A percentile compares a stretch with the other conserved stretches of the same genome.
Evolutionary conservation across 2,888 invertebrate species (phyloP).

Genomic region (Harpalus rubripes): DNA sequence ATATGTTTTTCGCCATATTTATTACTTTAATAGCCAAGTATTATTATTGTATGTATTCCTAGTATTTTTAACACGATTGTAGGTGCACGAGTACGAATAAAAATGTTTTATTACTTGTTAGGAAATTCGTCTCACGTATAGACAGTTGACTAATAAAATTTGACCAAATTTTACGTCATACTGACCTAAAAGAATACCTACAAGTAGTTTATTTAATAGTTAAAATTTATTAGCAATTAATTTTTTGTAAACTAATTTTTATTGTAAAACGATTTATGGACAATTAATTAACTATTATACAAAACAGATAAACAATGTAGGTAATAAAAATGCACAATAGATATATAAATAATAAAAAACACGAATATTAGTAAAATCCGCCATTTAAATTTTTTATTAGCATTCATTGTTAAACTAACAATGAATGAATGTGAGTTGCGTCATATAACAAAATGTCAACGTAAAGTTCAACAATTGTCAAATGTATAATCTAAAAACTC

Average conservation of each 20-base stretch:
- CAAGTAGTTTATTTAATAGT: neutral
- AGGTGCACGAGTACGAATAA: neutral
- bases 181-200: neutral
- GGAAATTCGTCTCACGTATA: neutral
- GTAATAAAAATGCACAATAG: too few species aligned
- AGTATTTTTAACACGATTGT: neutral
- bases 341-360: too few species aligned
- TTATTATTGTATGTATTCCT: too few species aligned
- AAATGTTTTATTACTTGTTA: neutral
- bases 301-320: neutral
- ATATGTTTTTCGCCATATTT: too few species aligned
- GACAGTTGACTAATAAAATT: neutral
- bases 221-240: neutral
- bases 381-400: neutral
- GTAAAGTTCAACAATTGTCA: conserved; percentile 34
- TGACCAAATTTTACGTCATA: neutral
- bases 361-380: too few species aligned
- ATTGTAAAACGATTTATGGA: neutral
- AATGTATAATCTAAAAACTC: conserved; percentile 22
- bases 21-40: too few species aligned
- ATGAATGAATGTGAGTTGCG: conserved; percentile 22
- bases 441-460: conserved; percentile 43
- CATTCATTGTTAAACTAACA: neutral
- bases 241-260: neutral
- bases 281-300: neutral